phyloP scores from a whole-genome alignment of 1,140 invertebrate species.

The Trichoplusia ni region DNA sequence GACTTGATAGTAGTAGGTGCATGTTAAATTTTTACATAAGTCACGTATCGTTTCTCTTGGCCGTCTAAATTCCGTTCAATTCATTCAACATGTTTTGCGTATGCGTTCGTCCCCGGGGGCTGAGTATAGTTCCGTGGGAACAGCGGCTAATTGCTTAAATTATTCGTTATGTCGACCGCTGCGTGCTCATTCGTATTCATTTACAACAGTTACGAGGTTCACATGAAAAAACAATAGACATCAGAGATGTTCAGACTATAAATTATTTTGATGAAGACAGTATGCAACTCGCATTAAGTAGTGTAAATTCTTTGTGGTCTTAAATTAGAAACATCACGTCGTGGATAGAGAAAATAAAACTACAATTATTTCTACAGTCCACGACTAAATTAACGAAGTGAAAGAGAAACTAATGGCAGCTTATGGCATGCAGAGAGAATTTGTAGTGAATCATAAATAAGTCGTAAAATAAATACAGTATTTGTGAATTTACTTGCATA shows the following conservation, averaged over 20 bases:
- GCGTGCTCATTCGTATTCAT: conserved; percentile 62
- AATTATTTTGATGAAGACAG: conserved; percentile 15
- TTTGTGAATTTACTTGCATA: too few species aligned
- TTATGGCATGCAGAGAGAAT: too few species aligned
- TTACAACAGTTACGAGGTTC: conserved; percentile 52
- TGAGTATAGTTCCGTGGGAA: conserved; percentile 54
- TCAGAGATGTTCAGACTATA: conserved; percentile 19
- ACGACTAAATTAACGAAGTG: too few species aligned
- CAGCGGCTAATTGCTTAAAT: conserved; percentile 70
- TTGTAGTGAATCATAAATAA: too few species aligned
- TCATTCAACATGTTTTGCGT: conserved; percentile 36
- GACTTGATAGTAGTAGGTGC: background rate
- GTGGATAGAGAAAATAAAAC: too few species aligned
- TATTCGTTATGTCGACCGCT: conserved; percentile 52
- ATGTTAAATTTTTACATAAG: background rate
- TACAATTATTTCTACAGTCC: too few species aligned
- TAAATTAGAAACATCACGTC: too few species aligned
- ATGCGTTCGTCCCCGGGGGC: conserved; percentile 53
- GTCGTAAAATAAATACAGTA: too few species aligned
- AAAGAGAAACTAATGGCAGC: too few species aligned
- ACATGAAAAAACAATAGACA: conserved; percentile 45
- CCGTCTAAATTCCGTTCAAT: conserved; percentile 25
- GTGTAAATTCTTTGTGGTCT: too few species aligned
- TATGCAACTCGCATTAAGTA: too few species aligned
- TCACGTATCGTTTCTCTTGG: conserved; percentile 1